Conservation (phyloP, 2,888 invertebrate species). For the Cyclophora albipunctata region DNA sequence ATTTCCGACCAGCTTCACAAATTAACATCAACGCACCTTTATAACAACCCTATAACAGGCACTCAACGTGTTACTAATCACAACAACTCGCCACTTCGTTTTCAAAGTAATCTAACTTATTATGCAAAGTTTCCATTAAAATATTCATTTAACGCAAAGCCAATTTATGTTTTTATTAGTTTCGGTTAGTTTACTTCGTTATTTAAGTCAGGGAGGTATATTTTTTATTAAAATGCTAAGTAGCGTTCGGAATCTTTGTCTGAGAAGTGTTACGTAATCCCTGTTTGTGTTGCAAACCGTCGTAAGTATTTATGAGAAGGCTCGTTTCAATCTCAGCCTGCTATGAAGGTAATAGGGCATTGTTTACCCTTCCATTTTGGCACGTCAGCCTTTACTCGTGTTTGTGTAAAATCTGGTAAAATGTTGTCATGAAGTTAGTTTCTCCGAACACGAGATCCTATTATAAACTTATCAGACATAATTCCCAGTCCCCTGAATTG, state of each 20-base stretch:
- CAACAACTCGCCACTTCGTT: neutral
- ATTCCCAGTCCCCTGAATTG: too few relatives aligned
- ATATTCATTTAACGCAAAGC: too few relatives aligned
- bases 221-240: conserved; percentile 4
- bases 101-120: too few relatives aligned
- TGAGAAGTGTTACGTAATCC: conserved; percentile 15
- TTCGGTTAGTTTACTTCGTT: too few relatives aligned
- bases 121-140: too few relatives aligned
- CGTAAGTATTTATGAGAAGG: conserved; percentile 36
- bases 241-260: conserved; percentile 1
- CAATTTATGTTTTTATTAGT: too few relatives aligned
- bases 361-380: conserved; percentile 40
- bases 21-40: conserved; percentile 50
- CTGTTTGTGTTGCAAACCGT: conserved; percentile 21
- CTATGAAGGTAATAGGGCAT: conserved; percentile 38
- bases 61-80: conserved; percentile 25
- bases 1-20: conserved; percentile 64
- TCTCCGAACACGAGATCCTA: conserved; percentile 4
- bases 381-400: conserved; percentile 39
- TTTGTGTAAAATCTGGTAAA: conserved; percentile 38
- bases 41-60: conserved; percentile 34
- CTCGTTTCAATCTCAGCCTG: conserved; percentile 39
- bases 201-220: conserved; percentile 1
- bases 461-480: neutral
- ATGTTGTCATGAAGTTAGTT: conserved; percentile 20